Evolutionary conservation across 2,113 vertebrate species (phyloP).

Genomic region (Chitala chitala): DNA sequence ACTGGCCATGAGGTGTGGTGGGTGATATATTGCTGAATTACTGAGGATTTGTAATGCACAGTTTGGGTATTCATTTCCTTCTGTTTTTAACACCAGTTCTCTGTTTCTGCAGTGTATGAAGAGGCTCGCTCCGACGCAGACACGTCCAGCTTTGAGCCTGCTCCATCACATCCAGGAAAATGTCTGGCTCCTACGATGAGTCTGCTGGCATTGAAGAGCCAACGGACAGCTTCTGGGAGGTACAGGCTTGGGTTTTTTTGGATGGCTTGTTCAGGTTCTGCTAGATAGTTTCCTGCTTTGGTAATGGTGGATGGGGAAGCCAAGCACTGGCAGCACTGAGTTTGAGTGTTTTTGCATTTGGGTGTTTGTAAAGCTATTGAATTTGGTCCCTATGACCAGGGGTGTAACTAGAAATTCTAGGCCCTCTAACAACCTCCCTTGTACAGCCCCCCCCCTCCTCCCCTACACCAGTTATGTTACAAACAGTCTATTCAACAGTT

Average conservation of each 20-base stretch:
- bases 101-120: conserved; percentile 52
- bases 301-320: too few species aligned
- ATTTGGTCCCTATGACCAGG: too few species aligned
- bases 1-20: background rate
- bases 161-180: conserved; percentile 57
- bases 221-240: conserved; percentile 98
- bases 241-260: conserved; percentile 38
- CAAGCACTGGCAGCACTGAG: too few species aligned
- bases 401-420: too few species aligned
- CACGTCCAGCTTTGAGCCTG: conserved; percentile 40
- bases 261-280: background rate
- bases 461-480: too few species aligned
- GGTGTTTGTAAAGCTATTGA: too few species aligned
- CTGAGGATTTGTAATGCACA: background rate
- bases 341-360: too few species aligned
- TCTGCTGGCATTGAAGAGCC: conserved; percentile 68
- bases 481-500: too few species aligned
- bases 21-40: background rate
- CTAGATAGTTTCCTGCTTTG: background rate
- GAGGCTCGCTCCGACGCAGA: conserved; percentile 41
- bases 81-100: background rate
- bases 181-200: conserved; percentile 89
- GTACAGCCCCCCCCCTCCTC: too few species aligned
- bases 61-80: background rate
- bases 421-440: too few species aligned